Conservation (phyloP, 1,140 invertebrate genomes). For the Plodia interpunctella region DNA sequence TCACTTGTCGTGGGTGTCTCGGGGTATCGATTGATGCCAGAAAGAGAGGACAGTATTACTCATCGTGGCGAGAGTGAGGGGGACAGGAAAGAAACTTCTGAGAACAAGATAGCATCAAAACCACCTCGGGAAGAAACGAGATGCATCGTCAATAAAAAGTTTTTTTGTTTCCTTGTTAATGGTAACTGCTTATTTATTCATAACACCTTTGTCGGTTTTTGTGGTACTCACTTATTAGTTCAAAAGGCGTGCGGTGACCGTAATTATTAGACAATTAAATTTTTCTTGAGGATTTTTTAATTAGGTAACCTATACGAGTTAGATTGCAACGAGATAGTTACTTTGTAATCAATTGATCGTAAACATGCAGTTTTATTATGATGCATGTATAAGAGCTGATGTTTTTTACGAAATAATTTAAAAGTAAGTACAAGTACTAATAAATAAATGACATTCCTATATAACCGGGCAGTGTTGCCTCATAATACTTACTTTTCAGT, state of each 20-base stretch:
- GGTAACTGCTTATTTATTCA: slow-evolving; percentile 59
- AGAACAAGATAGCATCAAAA: slow-evolving; percentile 69
- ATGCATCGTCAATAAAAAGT: slow-evolving; percentile 55
- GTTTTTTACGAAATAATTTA: too few relatives aligned
- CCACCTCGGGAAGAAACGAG: slow-evolving; percentile 48
- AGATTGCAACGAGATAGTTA: not conserved
- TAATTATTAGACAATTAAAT: not conserved
- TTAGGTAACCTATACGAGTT: not conserved
- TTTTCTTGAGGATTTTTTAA: not conserved
- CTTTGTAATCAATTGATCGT: not conserved
- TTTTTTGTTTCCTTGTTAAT: slow-evolving; percentile 37
- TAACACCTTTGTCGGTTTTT: slow-evolving; percentile 66
- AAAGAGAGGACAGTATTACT: slow-evolving; percentile 30
- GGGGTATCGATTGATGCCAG: slow-evolving; percentile 51
- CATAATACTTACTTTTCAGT: too few relatives aligned
- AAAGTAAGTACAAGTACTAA: too few relatives aligned
- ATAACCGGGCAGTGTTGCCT: too few relatives aligned
- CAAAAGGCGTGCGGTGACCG: slow-evolving; percentile 16
- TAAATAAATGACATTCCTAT: too few relatives aligned
- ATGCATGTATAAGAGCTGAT: too few relatives aligned
- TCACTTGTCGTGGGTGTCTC: slow-evolving; percentile 54
- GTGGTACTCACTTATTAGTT: slow-evolving; percentile 50
- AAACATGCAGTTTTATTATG: not conserved
- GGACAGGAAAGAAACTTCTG: slow-evolving; percentile 40
- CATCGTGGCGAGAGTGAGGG: slow-evolving; percentile 14